phyloP scores from a whole-genome alignment of 2,113 vertebrate species.

The Bos indicus region DNA sequence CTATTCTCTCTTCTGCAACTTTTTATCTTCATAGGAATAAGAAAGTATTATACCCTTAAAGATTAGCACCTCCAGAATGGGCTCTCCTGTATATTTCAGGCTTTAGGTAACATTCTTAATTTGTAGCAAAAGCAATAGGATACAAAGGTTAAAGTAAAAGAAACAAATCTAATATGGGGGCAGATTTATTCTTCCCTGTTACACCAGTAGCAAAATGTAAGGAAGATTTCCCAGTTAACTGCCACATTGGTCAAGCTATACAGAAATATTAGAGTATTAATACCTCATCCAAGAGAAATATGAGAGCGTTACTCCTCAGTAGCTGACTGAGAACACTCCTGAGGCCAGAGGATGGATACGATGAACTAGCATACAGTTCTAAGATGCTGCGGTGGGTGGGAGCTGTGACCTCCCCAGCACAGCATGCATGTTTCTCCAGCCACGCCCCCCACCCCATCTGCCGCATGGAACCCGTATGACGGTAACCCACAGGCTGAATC shows the following conservation, averaged over 20 bases:
- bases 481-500: not conserved
- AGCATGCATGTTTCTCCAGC: not conserved
- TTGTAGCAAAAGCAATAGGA: not conserved
- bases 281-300: not conserved
- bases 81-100: not conserved
- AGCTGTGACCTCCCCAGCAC: not conserved
- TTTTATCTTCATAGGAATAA: not conserved
- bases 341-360: not conserved
- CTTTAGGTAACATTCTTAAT: not conserved
- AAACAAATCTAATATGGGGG: not conserved
- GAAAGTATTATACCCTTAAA: not conserved
- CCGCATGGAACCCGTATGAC: accelerated
- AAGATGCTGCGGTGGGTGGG: too few relatives aligned
- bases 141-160: not conserved
- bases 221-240: not conserved
- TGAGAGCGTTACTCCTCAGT: accelerated
- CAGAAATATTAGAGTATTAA: not conserved
- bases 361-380: not conserved
- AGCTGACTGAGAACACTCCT: not conserved
- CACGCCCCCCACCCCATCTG: accelerated
- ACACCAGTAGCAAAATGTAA: not conserved
- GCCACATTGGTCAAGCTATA: not conserved
- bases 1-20: not conserved
- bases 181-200: not conserved
- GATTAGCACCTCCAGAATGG: not conserved